Base-by-base conservation (phyloP, 2,888 invertebrate genomes). In the Iphiclides podalirius region DNA sequence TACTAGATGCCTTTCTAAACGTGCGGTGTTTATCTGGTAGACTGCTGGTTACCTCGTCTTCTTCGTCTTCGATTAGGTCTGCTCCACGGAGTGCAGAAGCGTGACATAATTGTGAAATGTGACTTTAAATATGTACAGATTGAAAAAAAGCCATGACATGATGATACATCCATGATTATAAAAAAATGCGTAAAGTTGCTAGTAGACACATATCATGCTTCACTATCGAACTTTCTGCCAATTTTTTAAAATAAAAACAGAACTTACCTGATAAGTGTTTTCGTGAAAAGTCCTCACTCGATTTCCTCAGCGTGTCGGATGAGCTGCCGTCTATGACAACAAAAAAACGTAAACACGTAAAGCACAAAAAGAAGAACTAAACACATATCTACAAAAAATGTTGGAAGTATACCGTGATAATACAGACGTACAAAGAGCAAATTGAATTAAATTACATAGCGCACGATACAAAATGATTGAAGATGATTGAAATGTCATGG, bases 21-120 rank as follows among this genome's bases (percentile, higher is more conserved):
- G 84, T 73, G 55, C 85, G 75, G 43, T 72, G 79, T 68, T 79
- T 77, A 60, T 82, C 84, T 55, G 86, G 84, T 61, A 83, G 74
- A 72, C 77, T 85, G 78, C 79, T 82, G 68, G 76, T 75, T 47
- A 85, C 85, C 60, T 83, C 86, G 84, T 90, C 90, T 67, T 91
- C 91, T 61, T 90, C 91, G 54, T 81, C 89, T 76, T 91, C 91
- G 67, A 90, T 79, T 66, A 91, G 86, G 76, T 91, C 91, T 91
- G 84, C 70, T 67, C 71, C 72, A 61, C 59, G 20, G 63, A 59
- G 59, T 64, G 70, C 72, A 67, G 59, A 72, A 74, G 72, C 67
- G 63, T 66, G 66, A 63, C 46, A 63, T 61, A 59, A 64, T 57
- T 54, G 64, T 66, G 69, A 68, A 60, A 68, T 57, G 62, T 62